phyloP scores from a whole-genome alignment of 2,113 vertebrate species.

The Fulica atra region DNA sequence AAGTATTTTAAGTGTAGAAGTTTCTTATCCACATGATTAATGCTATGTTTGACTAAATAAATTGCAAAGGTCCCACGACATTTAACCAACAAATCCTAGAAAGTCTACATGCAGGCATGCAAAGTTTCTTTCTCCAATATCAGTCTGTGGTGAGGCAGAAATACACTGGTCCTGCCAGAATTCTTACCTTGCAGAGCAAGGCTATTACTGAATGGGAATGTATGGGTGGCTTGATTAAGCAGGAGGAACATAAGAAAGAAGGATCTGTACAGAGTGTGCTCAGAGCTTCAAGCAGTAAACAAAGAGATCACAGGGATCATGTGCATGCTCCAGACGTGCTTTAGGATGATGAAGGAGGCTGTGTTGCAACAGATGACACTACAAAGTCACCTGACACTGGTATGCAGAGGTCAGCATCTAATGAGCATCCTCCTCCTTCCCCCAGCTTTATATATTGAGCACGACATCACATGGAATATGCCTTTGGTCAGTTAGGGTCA shows the following conservation, averaged over 20 bases:
- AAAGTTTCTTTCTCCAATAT: neutral
- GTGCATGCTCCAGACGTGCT: neutral
- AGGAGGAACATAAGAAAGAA: neutral
- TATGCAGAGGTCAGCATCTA: neutral
- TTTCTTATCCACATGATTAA: neutral
- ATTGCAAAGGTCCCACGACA: neutral
- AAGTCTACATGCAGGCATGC: neutral
- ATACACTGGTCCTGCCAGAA: neutral
- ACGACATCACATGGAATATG: no score
- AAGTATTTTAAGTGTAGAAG: neutral
- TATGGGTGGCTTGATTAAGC: neutral
- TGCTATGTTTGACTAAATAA: neutral
- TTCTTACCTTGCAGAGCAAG: neutral
- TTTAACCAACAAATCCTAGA: neutral
- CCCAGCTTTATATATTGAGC: no score
- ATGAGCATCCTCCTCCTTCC: neutral
- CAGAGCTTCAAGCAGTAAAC: neutral
- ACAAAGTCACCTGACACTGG: neutral
- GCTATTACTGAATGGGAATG: neutral
- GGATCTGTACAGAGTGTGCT: neutral
- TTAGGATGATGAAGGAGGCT: neutral
- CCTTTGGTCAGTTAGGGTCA: no score
- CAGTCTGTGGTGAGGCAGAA: neutral
- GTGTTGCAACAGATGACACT: neutral
- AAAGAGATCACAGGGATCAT: neutral